phyloP scores from a whole-genome alignment of 2,113 vertebrate genomes.

The Scophthalmus maximus region DNA sequence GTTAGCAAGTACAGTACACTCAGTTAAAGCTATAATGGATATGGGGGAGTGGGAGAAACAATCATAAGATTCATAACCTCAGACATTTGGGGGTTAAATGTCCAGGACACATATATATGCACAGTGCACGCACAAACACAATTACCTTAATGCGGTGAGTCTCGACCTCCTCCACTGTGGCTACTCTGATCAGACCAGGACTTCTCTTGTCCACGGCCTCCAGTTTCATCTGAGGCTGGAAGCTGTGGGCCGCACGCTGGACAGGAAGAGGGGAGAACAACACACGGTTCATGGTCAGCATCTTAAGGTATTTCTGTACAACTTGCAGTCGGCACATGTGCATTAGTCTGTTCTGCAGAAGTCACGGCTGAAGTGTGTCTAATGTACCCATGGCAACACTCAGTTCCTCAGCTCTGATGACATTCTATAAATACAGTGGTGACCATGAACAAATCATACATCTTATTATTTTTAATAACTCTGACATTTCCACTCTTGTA shows the following conservation, averaged over 20 bases:
- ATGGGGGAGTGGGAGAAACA: neutral
- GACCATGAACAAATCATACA: no score
- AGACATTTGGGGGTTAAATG: neutral
- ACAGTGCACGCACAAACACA: conserved; percentile 4
- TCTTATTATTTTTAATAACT: no score
- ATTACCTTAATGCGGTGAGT: conserved; percentile 94
- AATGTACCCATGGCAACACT: no score
- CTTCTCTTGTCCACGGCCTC: conserved; percentile 95
- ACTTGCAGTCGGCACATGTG: no score
- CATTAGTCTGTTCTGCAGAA: no score
- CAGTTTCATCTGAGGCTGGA: conserved; percentile 95
- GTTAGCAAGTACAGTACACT: neutral
- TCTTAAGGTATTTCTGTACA: no score
- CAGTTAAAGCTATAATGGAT: conserved; percentile 8
- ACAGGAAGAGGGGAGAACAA: conserved; percentile 15
- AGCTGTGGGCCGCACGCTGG: conserved; percentile 90
- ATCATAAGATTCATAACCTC: neutral
- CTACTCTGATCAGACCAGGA: conserved; percentile 92
- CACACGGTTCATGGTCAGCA: no score
- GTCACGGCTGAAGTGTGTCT: no score
- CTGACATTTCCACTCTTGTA: no score
- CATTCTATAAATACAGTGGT: no score
- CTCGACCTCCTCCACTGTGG: conserved; percentile 94
- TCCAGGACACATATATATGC: conserved; percentile 4
- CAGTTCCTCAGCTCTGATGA: no score